Conservation (phyloP, 2,113 vertebrate species). For the Gymnogyps californianus region DNA sequence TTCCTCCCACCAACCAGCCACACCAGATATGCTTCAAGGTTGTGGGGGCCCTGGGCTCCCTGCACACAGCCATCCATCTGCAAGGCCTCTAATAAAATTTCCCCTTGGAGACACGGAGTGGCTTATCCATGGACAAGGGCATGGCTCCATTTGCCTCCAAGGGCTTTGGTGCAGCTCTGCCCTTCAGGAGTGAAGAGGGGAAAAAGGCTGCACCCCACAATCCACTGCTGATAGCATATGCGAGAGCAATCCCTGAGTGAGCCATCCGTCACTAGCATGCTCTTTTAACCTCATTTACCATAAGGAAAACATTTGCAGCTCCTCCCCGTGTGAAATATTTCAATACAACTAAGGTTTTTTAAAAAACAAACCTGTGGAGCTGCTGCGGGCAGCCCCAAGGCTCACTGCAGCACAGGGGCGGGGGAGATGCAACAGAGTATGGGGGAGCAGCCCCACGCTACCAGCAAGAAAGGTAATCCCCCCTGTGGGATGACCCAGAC, state of each 20-base stretch:
- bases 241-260: not conserved
- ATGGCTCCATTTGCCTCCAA: not conserved
- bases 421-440: not conserved
- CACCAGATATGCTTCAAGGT: not conserved
- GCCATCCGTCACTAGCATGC: no score
- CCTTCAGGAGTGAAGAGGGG: not conserved
- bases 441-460: not conserved
- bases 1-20: not conserved
- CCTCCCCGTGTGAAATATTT: not conserved
- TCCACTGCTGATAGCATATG: fast-evolving
- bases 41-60: not conserved
- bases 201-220: not conserved
- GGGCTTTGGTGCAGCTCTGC: not conserved
- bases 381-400: not conserved
- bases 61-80: not conserved
- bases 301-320: not conserved
- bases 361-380: not conserved
- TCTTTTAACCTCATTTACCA: not conserved
- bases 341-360: not conserved
- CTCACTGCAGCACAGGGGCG: not conserved
- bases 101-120: not conserved
- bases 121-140: not conserved
- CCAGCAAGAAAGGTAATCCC: not conserved
- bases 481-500: not conserved
- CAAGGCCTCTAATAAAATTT: not conserved